Evolutionary conservation across 1,140 invertebrate species (phyloP).

Genomic region (Aphaenogaster floridana): DNA sequence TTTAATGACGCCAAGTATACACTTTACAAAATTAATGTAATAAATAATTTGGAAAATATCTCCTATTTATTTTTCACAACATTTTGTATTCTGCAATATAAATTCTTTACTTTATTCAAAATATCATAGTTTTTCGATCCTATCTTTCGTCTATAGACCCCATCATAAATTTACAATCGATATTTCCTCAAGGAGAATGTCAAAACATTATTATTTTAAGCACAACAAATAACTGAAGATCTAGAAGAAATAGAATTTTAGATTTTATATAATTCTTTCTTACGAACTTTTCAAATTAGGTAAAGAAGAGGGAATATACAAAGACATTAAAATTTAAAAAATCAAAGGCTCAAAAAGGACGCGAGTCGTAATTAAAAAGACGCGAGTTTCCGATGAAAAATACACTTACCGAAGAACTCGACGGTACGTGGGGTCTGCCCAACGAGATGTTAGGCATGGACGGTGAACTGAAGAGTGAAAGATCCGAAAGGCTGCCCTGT

Average conservation of each 20-base stretch:
- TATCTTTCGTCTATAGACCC: not conserved
- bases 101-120: not conserved
- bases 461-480: conserved; percentile 96
- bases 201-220: too few species aligned
- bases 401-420: conserved; percentile 81
- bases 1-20: not conserved
- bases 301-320: too few species aligned
- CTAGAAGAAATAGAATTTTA: too few species aligned
- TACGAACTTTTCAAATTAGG: too few species aligned
- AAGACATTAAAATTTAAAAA: too few species aligned
- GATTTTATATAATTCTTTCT: too few species aligned
- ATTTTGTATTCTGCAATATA: not conserved
- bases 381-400: not conserved
- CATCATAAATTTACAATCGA: too few species aligned
- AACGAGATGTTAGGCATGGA: conserved; percentile 98
- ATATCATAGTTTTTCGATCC: not conserved
- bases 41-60: not conserved
- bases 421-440: conserved; percentile 92
- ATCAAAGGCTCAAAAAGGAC: not conserved
- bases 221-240: too few species aligned
- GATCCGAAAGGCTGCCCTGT: conserved; percentile 89
- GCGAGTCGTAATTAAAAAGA: not conserved
- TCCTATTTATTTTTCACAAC: not conserved
- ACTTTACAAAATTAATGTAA: not conserved
- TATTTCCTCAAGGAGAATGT: too few species aligned